phyloP scores from a whole-genome alignment of 2,888 invertebrate genomes.

The Oscheius sp. region DNA sequence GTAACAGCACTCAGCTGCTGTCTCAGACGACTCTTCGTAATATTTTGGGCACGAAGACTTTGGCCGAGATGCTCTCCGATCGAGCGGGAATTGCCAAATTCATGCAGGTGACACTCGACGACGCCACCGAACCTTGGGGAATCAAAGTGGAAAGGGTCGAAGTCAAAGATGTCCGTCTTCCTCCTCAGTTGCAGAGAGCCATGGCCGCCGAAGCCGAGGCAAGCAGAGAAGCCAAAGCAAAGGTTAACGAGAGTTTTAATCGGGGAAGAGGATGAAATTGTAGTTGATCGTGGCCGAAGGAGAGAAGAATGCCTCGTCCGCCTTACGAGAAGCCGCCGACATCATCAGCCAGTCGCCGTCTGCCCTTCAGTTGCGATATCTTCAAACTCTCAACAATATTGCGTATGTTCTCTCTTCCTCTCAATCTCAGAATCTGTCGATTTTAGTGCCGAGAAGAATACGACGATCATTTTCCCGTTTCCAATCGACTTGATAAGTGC shows the following conservation, averaged over 20 bases:
- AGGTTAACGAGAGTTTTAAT: constrained; percentile 76
- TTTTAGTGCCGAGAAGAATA: not conserved
- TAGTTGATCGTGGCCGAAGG: constrained; percentile 88
- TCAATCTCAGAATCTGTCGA: not conserved
- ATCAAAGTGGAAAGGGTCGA: constrained; percentile 75
- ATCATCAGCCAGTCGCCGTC: constrained; percentile 78
- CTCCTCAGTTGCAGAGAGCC: constrained; percentile 89
- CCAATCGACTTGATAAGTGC: constrained; percentile 1
- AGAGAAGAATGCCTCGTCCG: constrained; percentile 85
- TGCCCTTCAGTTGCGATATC: constrained; percentile 90
- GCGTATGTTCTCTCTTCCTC: constrained; percentile 16
- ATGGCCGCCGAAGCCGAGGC: constrained; percentile 97
- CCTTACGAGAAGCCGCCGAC: constrained; percentile 93
- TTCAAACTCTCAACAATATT: constrained; percentile 93
- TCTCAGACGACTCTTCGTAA: constrained; percentile 75
- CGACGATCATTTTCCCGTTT: constrained; percentile 4
- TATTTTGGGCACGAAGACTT: constrained; percentile 81
- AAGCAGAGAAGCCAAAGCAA: constrained; percentile 83
- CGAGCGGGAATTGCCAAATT: constrained; percentile 86
- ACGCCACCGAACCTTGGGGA: constrained; percentile 76
- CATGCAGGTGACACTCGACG: constrained; percentile 74
- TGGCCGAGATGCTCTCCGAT: constrained; percentile 96
- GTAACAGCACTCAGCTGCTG: constrained; percentile 75
- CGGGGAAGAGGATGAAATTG: too few species aligned
- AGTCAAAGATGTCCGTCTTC: constrained; percentile 84